Conservation (phyloP, 1,140 invertebrate species). For the Bombus impatiens region DNA sequence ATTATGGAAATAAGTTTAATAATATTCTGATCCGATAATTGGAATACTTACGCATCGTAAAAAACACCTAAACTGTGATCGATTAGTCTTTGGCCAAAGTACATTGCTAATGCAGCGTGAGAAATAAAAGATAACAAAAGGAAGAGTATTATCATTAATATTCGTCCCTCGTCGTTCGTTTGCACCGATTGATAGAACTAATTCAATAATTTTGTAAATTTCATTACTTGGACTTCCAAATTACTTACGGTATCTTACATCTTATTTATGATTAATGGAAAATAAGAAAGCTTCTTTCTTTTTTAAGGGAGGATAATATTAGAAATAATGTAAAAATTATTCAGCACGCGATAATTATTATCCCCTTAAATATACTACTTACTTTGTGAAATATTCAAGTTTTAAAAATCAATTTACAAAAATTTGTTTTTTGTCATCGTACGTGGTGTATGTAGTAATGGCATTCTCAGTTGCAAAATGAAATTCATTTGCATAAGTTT, state of each 20-base stretch:
- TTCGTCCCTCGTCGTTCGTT: neutral
- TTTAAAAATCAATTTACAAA: too few species aligned
- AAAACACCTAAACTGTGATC: neutral
- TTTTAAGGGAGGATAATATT: neutral
- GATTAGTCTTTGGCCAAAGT: neutral
- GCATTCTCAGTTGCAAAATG: too few species aligned
- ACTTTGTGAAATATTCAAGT: too few species aligned
- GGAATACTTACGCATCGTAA: conserved; percentile 1
- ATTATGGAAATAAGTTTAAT: neutral
- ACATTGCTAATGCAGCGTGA: neutral
- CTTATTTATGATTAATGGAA: neutral
- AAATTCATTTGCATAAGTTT: too few species aligned
- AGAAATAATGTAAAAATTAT: too few species aligned
- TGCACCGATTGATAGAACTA: neutral
- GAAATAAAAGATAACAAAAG: neutral
- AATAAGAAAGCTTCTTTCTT: neutral
- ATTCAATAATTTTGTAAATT: neutral
- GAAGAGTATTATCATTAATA: neutral
- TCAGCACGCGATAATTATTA: too few species aligned
- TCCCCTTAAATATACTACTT: too few species aligned
- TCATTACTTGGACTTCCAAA: neutral
- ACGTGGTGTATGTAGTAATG: too few species aligned
- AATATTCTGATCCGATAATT: neutral
- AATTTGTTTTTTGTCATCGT: too few species aligned
- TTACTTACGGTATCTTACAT: too few species aligned